phyloP scores from a whole-genome alignment of 2,797 vertebrate genomes.

The Poecilia wingei region DNA sequence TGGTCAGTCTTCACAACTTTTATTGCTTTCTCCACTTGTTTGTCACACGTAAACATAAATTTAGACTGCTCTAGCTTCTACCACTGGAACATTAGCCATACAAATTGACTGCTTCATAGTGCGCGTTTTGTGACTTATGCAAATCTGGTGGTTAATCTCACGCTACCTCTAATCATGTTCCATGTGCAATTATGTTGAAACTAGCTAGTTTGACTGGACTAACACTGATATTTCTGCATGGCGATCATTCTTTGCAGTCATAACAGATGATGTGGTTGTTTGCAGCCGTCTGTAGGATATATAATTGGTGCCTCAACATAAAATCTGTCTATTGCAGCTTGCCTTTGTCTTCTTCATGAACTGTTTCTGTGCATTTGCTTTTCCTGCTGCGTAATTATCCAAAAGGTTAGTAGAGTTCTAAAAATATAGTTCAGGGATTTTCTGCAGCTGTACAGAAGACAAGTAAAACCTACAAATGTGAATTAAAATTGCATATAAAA shows the following conservation, averaged over 20 bases:
- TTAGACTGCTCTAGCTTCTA: not conserved
- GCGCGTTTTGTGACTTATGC: not conserved
- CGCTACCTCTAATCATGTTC: not conserved
- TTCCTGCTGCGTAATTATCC: not conserved
- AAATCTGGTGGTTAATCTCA: not conserved
- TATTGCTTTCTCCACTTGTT: not conserved
- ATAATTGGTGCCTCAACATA: not conserved
- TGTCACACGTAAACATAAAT: not conserved
- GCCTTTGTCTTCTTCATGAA: not conserved
- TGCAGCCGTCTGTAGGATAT: not conserved
- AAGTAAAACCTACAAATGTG: not conserved
- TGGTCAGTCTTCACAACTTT: not conserved
- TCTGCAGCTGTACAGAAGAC: not conserved
- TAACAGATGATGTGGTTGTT: not conserved
- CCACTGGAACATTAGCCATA: not conserved
- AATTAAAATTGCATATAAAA: not conserved
- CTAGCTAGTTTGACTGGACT: not conserved
- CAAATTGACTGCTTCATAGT: not conserved
- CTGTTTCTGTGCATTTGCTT: not conserved
- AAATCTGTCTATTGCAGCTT: not conserved
- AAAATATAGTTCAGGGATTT: not conserved
- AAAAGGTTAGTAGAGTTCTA: not conserved
- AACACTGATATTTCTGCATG: not conserved
- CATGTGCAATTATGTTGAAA: not conserved
- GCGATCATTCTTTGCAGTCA: not conserved